These are phyloP conservation scores for Tylochromis polylepis DNA, from an alignment of 2,113 vertebrate genomes.

Conservation along the genomic window DNA sequence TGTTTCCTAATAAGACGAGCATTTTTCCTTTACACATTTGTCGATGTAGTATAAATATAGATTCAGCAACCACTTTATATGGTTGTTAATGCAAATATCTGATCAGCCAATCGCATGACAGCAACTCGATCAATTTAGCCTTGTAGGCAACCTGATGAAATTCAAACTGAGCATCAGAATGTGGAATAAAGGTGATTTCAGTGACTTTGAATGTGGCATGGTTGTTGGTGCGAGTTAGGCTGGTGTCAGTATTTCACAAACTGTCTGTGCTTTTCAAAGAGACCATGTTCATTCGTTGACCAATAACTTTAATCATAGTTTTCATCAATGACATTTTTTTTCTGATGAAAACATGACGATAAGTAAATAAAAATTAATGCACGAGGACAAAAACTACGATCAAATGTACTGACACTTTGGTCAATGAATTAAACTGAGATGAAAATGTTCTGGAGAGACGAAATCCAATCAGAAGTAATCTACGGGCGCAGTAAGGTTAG, in stretches of 20 bases:
- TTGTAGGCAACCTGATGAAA: not conserved
- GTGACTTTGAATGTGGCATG: not conserved
- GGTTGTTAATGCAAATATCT: not conserved
- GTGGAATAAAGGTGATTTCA: not conserved
- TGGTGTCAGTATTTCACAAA: not conserved
- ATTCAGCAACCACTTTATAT: not conserved
- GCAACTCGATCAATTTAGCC: not conserved
- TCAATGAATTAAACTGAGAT: not conserved
- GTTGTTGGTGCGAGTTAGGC: not conserved
- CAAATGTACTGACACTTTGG: not conserved
- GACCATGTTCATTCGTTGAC: not conserved
- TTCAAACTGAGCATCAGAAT: not conserved
- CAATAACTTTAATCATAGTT: not conserved
- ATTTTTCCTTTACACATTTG: not conserved
- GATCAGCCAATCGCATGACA: not conserved
- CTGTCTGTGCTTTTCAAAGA: not conserved
- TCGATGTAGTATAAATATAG: not conserved
- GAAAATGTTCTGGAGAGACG: rapidly evolving
- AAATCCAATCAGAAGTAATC: not conserved
- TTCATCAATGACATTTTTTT: not conserved
- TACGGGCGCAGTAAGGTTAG: rapidly evolving
- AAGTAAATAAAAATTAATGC: not conserved
- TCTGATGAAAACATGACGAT: not conserved
- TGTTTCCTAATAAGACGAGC: not conserved
- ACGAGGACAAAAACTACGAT: not conserved